Percentiles rank a stretch among this genome's conserved stretches.
phyloP scores from a whole-genome alignment of 2,888 invertebrate species.

The Stegophylla sp. region DNA sequence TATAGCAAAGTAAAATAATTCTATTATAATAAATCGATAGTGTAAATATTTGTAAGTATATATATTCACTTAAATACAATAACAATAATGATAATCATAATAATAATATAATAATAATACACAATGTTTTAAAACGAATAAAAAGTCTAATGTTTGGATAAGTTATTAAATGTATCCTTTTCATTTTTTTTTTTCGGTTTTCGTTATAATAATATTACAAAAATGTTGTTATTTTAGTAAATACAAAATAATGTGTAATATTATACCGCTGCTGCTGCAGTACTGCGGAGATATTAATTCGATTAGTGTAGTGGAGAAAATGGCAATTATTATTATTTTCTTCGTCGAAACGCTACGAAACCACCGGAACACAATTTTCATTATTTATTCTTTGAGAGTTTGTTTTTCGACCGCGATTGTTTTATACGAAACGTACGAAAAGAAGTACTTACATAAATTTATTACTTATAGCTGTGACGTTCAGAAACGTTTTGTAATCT shows the following conservation, averaged over 20 bases:
- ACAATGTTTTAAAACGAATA: background rate
- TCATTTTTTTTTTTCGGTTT: background rate
- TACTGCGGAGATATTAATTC: constrained; percentile 16
- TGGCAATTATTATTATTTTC: constrained; percentile 1
- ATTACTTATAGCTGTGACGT: background rate
- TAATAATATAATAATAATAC: too few species aligned
- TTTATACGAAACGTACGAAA: constrained; percentile 11
- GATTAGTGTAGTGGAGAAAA: constrained; percentile 29
- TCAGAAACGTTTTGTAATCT: background rate
- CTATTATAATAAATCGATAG: constrained; percentile 37
- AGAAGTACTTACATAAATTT: constrained; percentile 9
- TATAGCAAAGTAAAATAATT: constrained; percentile 5
- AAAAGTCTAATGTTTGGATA: constrained; percentile 31
- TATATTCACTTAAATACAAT: constrained; percentile 18
- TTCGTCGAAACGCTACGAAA: background rate
- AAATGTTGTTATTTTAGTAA: constrained; percentile 14
- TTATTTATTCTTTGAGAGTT: background rate
- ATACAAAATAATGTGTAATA: constrained; percentile 17
- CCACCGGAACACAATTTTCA: background rate
- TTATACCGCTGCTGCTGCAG: background rate
- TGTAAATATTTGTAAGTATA: constrained; percentile 27
- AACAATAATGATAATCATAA: too few species aligned
- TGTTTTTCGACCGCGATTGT: constrained; percentile 5
- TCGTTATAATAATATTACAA: background rate
- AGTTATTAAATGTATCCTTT: constrained; percentile 19